Evolutionary conservation across 2,113 vertebrate species (phyloP), one percentile per base, ranked within the genome.

Genomic region (Kryptolebias marmoratus): DNA sequence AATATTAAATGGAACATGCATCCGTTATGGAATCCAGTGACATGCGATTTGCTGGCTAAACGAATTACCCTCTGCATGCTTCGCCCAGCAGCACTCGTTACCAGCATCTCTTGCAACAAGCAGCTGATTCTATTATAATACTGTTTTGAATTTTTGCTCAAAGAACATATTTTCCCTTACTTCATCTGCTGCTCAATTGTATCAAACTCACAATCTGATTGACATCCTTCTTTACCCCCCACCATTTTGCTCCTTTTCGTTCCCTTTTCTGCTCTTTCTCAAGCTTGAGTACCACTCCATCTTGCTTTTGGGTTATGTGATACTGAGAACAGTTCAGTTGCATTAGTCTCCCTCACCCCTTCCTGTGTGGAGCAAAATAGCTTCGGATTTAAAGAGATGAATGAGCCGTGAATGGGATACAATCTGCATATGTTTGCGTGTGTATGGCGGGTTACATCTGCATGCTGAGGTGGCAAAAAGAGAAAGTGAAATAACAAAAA

Each of bases 241-340:
- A 10, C n/a, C 54, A 31, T 42, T 69, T 50, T 64, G 55, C 52
- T 9, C 22, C 32, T 13, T 28, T 1, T 5, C 16, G 28, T 42
- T 49, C 15, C 50, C 12, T 36, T 31, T 55, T n/a, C 49, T 44
- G n/a, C 28, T 58, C 30, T 49, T 27, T 68, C 52, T 74, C 68
- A 57, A 28, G 64, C 71, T 50, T 16, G 0, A 36, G 28, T 62
- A 45, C 49, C 67, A 22, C 61, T 55, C 27, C 60, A 64, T 62
- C n/a, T 71, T 75, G 75, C 62, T 75, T 73, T 67, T 64, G 60
- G 56, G 57, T 28, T 82, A 55, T 75, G 75, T 80, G 75, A 87
- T 91, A 75, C 57, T 80, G 80, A 78, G 77, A 86, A 70, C 72
- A 73, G 68, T 69, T 86, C 83, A 88, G 84, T 78, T 61, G 68